Evolutionary conservation across 2,888 invertebrate species (phyloP).

Genomic region (Augiades crinisus): DNA sequence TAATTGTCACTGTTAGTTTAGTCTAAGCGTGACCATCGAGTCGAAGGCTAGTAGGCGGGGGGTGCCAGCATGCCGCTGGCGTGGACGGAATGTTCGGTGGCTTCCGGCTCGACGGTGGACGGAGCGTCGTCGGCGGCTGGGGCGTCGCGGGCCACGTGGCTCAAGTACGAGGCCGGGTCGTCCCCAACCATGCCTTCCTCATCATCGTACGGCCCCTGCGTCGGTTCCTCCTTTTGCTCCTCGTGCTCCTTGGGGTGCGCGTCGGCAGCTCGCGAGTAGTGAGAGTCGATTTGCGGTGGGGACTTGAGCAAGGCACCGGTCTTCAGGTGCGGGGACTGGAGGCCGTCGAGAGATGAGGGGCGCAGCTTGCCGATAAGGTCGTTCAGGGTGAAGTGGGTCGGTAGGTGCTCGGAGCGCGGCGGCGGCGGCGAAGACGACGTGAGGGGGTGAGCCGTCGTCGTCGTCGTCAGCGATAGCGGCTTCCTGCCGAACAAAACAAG

Average conservation of each 20-base stretch:
- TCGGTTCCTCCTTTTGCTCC: conserved; percentile 71
- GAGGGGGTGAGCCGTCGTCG: conserved; percentile 79
- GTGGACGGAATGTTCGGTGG: conserved; percentile 77
- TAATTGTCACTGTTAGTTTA: conserved; percentile 45
- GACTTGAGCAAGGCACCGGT: conserved; percentile 72
- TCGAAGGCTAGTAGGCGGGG: conserved; percentile 70
- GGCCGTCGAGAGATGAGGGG: conserved; percentile 73
- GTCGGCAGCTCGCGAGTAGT: conserved; percentile 79
- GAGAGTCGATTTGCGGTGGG: conserved; percentile 81
- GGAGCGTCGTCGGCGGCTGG: conserved; percentile 74
- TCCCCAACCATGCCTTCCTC: conserved; percentile 79
- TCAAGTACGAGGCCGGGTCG: conserved; percentile 76
- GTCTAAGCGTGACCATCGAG: conserved; percentile 42
- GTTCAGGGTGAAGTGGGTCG: conserved; percentile 77
- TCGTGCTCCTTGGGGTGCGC: conserved; percentile 64
- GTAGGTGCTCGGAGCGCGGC: conserved; percentile 77
- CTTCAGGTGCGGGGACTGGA: conserved; percentile 73
- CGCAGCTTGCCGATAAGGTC: conserved; percentile 80
- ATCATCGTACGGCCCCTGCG: conserved; percentile 84
- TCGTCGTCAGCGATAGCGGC: conserved; percentile 79
- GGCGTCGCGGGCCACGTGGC: conserved; percentile 59
- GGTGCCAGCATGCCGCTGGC: conserved; percentile 80
- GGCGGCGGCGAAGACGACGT: conserved; percentile 80
- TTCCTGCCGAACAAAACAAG: conserved; percentile 65
- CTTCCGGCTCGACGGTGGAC: conserved; percentile 83